Evolutionary conservation across 1,140 invertebrate species (phyloP).

Genomic region (Lepidotrigona ventralis): DNA sequence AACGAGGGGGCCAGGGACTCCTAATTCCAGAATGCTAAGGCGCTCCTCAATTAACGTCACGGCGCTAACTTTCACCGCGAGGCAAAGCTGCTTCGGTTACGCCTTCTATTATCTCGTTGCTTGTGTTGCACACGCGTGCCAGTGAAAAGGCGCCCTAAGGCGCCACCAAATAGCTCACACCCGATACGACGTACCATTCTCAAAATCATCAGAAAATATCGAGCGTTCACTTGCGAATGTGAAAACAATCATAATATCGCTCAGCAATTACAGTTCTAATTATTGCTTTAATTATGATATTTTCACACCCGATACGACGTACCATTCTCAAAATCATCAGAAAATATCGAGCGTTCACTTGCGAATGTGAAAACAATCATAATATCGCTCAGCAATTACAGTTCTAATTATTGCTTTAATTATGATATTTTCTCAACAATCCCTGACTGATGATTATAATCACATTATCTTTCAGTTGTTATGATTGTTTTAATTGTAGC

Average conservation of each 20-base stretch:
- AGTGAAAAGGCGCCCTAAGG: slow-evolving; percentile 53
- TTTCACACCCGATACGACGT: no score
- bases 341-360: no score
- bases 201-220: neutral
- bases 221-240: neutral
- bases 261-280: neutral
- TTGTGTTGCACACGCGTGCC: slow-evolving; percentile 59
- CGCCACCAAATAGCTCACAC: slow-evolving; percentile 34
- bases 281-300: no score
- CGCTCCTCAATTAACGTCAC: slow-evolving; percentile 66
- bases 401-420: no score
- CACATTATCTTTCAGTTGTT: no score
- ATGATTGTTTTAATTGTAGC: no score
- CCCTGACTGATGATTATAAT: no score
- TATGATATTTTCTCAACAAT: no score
- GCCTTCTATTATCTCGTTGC: slow-evolving; percentile 60
- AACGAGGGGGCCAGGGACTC: slow-evolving; percentile 26
- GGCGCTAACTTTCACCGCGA: slow-evolving; percentile 66
- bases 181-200: neutral
- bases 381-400: no score
- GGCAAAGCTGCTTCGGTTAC: slow-evolving; percentile 65
- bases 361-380: no score
- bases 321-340: no score
- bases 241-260: neutral
- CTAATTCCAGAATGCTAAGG: slow-evolving; percentile 62